phyloP scores from a whole-genome alignment of 2,113 vertebrate species.

The Pollimyrus isidori region DNA sequence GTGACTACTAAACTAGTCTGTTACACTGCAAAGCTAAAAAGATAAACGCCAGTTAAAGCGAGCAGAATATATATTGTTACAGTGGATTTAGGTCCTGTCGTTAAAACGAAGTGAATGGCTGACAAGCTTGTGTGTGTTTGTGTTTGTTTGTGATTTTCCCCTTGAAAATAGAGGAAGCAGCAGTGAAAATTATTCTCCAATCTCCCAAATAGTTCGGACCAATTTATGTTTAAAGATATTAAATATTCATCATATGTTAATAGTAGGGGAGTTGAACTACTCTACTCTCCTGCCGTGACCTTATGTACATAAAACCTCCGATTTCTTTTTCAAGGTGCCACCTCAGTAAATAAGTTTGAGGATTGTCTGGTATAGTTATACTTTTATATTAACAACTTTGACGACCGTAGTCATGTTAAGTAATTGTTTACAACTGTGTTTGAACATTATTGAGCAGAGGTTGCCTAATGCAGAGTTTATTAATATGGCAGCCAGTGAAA shows the following conservation, averaged over 20 bases:
- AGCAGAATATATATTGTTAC: neutral
- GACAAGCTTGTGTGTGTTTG: neutral
- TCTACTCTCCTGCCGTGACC: neutral
- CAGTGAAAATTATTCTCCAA: neutral
- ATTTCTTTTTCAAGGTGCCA: neutral
- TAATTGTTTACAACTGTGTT: neutral
- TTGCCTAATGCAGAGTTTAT: neutral
- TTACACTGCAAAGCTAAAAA: neutral
- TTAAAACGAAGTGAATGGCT: neutral
- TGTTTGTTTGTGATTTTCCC: neutral
- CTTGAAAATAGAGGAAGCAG: neutral
- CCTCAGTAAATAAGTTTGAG: neutral
- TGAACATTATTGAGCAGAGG: neutral
- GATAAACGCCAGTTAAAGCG: neutral
- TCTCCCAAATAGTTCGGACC: neutral
- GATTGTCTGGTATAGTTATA: neutral
- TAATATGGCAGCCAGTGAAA: neutral
- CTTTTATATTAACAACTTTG: neutral
- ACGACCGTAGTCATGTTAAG: neutral
- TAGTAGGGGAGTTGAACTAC: neutral
- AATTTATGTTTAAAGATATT: neutral
- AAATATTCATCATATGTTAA: neutral
- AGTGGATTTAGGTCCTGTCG: neutral
- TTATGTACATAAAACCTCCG: neutral
- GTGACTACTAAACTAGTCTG: no score